Evolutionary conservation across 2,113 vertebrate genomes (phyloP).

Genomic region (Sturnus vulgaris): DNA sequence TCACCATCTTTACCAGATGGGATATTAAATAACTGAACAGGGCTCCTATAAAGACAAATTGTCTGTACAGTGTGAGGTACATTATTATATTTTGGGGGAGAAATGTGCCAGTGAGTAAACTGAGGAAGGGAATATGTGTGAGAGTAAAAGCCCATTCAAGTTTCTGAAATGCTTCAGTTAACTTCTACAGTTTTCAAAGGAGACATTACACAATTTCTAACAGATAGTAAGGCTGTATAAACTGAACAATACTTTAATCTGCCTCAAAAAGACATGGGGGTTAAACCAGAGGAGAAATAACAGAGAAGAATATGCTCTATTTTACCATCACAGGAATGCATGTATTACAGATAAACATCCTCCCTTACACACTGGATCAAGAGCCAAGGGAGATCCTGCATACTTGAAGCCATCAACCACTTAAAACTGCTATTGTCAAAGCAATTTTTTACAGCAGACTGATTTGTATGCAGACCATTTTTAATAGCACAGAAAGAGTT

Average conservation of each 20-base stretch:
- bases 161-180: neutral
- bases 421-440: conserved; percentile 70
- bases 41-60: neutral
- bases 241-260: neutral
- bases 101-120: neutral
- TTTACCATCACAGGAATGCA: conserved; percentile 17
- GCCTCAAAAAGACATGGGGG: neutral
- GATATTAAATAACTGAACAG: neutral
- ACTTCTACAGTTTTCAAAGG: neutral
- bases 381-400: conserved; percentile 42
- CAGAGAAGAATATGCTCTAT: neutral
- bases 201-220: neutral
- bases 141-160: neutral
- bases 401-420: conserved; percentile 60
- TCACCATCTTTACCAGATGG: neutral
- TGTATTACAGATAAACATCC: conserved; percentile 63
- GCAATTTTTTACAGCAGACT: conserved; percentile 71
- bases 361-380: conserved; percentile 42
- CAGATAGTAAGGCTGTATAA: neutral
- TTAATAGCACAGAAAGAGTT: conserved; percentile 64
- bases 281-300: conserved; percentile 44
- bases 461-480: conserved; percentile 63
- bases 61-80: neutral
- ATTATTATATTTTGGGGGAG: neutral
- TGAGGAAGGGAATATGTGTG: neutral